Conservation (phyloP, 2,888 invertebrate species). For the Glomeris marginata region DNA sequence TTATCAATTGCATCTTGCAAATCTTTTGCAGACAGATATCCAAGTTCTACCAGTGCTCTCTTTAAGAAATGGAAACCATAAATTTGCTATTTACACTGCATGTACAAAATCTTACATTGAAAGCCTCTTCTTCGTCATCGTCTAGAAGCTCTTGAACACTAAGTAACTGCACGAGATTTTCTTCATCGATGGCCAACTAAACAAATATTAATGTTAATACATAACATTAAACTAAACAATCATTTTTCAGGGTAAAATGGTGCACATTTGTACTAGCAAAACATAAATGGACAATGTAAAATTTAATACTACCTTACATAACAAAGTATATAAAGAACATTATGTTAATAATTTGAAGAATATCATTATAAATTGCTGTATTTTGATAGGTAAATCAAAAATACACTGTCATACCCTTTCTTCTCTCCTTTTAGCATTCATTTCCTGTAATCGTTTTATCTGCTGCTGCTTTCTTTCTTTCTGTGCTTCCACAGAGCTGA, state of each 20-base stretch:
- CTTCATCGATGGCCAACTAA: slow-evolving; percentile 69
- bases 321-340: too few relatives aligned
- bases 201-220: too few relatives aligned
- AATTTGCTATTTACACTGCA: slow-evolving; percentile 1
- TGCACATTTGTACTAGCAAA: too few relatives aligned
- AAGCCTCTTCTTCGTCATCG: slow-evolving; percentile 53
- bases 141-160: slow-evolving; percentile 61
- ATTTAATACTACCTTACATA: too few relatives aligned
- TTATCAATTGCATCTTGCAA: slow-evolving; percentile 57
- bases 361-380: too few relatives aligned
- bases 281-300: too few relatives aligned
- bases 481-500: slow-evolving; percentile 36
- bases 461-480: slow-evolving; percentile 74
- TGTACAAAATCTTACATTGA: slow-evolving; percentile 25
- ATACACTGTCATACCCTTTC: slow-evolving; percentile 43
- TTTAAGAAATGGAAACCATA: slow-evolving; percentile 27
- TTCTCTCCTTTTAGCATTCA: slow-evolving; percentile 73
- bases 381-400: too few relatives aligned
- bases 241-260: too few relatives aligned
- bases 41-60: slow-evolving; percentile 55
- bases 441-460: slow-evolving; percentile 67
- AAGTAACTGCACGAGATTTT: slow-evolving; percentile 58
- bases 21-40: slow-evolving; percentile 58
- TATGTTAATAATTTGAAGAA: too few relatives aligned
- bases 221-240: too few relatives aligned